A percentile compares a stretch with the other conserved stretches of the same genome.
Conservation (phyloP, 2,888 invertebrate genomes). For the Acronicta alni region DNA sequence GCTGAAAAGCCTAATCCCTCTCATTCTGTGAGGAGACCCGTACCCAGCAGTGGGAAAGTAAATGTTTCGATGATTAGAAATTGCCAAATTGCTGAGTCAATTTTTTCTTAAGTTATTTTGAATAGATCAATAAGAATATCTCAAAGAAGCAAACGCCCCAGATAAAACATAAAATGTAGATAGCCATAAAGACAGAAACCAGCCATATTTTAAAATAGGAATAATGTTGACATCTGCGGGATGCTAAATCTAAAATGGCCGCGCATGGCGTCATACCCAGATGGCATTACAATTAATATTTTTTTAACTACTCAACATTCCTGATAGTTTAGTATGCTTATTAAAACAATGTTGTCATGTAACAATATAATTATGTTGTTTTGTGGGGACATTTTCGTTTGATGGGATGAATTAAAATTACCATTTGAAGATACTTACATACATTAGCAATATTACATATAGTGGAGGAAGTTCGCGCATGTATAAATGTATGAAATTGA, state of each 20-base stretch:
- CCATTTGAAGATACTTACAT: neutral
- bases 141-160: too few species aligned
- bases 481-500: too few species aligned
- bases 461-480: too few species aligned
- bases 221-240: conserved; percentile 15
- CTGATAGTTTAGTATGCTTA: conserved; percentile 2
- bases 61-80: too few species aligned
- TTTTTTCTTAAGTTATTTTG: too few species aligned
- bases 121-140: too few species aligned
- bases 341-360: conserved; percentile 26
- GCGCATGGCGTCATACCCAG: conserved; percentile 38
- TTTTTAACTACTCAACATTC: conserved; percentile 29
- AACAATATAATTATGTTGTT: conserved; percentile 1
- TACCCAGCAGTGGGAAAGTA: too few species aligned
- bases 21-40: too few species aligned
- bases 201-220: neutral
- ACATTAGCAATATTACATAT: too few species aligned
- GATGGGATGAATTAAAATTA: too few species aligned
- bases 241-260: conserved; percentile 42
- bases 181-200: neutral
- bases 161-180: neutral
- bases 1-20: too few species aligned
- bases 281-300: conserved; percentile 46
- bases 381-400: neutral
- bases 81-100: too few species aligned